These are phyloP conservation scores for Tenthredo livida DNA, from an alignment of 2,888 invertebrate genomes.

Conservation along the genomic window DNA sequence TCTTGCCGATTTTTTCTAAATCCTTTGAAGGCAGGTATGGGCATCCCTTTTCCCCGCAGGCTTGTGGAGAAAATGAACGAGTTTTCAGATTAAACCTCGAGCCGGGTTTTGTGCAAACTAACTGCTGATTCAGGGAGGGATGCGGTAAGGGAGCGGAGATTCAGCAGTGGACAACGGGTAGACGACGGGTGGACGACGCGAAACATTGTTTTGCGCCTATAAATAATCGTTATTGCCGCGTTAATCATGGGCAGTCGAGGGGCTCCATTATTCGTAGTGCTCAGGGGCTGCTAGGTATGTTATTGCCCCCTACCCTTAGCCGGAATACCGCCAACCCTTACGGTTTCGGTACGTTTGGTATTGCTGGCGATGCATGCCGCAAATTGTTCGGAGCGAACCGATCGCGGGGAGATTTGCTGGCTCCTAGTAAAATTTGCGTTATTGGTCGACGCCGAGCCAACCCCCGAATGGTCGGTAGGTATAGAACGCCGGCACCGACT, in stretches of 20 bases:
- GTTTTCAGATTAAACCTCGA: background rate
- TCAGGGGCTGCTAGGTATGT: constrained; percentile 67
- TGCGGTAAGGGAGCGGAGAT: constrained; percentile 19
- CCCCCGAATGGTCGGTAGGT: background rate
- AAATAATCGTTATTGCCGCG: constrained; percentile 76
- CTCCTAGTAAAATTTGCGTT: constrained; percentile 68
- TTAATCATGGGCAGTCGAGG: constrained; percentile 75
- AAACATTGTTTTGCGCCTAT: constrained; percentile 76
- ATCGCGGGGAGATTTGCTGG: constrained; percentile 56
- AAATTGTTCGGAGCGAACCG: constrained; percentile 71
- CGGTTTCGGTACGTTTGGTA: constrained; percentile 65
- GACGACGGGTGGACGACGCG: constrained; percentile 72
- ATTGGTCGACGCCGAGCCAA: constrained; percentile 64
- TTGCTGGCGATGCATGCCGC: constrained; percentile 69
- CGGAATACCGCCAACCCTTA: constrained; percentile 68
- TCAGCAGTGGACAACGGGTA: constrained; percentile 58
- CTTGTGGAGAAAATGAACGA: constrained; percentile 1
- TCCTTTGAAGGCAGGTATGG: no score
- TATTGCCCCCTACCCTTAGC: constrained; percentile 68
- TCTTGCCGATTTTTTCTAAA: background rate
- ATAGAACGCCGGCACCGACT: background rate
- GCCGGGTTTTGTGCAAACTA: background rate
- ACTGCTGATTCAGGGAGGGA: constrained; percentile 41
- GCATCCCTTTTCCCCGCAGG: background rate
- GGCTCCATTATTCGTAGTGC: constrained; percentile 71